Evolutionary conservation across 35 echinoderm and acorn worm genomes (phyloP).

Genomic region (Patiria miniata): DNA sequence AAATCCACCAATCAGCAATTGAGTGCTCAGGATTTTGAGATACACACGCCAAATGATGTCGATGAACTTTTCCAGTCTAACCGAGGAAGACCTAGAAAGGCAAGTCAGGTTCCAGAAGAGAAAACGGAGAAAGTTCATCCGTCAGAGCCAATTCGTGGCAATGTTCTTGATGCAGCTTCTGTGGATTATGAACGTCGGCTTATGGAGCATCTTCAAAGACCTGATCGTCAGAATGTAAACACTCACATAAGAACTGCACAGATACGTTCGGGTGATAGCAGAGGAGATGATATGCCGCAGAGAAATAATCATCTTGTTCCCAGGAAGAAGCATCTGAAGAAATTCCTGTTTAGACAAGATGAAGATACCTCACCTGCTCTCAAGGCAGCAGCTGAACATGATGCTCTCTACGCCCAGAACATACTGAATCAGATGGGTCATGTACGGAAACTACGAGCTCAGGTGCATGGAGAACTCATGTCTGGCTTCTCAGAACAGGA

Average conservation of each 20-base stretch:
- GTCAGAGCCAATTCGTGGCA: neutral
- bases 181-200: neutral
- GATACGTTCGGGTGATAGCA: neutral
- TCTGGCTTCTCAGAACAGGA: neutral
- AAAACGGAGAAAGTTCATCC: neutral
- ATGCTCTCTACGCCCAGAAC: constrained; percentile 59
- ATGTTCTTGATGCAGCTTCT: neutral
- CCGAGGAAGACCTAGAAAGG: neutral
- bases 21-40: neutral
- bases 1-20: neutral
- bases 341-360: neutral
- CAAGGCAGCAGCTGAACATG: constrained; percentile 52
- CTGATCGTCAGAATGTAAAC: neutral
- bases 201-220: neutral
- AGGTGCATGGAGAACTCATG: constrained; percentile 62
- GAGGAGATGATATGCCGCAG: neutral
- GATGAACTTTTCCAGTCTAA: neutral
- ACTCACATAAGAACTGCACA: neutral
- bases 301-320: neutral
- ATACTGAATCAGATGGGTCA: constrained; percentile 63
- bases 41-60: neutral
- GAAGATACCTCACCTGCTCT: constrained; percentile 5
- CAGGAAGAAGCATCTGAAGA: neutral
- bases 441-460: constrained; percentile 53
- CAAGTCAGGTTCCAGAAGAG: neutral